Base-by-base conservation (phyloP, 1,140 invertebrate genomes). In the Cydia pomonella region DNA sequence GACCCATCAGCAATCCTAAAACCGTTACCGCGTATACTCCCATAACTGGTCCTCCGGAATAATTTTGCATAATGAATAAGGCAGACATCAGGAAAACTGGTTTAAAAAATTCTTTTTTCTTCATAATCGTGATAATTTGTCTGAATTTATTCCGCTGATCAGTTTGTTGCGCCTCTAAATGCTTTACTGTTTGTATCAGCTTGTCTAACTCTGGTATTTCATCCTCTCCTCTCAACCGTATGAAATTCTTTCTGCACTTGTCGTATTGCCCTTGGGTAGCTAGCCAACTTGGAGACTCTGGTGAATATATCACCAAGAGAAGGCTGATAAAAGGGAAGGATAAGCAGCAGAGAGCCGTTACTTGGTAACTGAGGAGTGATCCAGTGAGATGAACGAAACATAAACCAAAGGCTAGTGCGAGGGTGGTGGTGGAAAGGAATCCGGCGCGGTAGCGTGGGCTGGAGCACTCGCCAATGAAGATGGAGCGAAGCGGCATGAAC, bases 21-120 rank as follows among this genome's bases (percentile, higher is more conserved):
- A 94, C 94, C 2, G 89, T 84, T 0, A 95, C 94, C 0, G 95
- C 94, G 80, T 96, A 96, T 82, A 95, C 96, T 73, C 94, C 94
- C 4, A 96, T 92, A 0, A 94, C 10, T 7, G 21, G 21, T 7
- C 41, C 47, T 12, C 74, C 74, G 23, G 73, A 50, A 29, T 1
- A 23, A n/a, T 18, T 41, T 9, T 23, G 16, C 21, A 73, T 53
- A 27, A 59, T 16, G 10, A 27, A 73, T 13, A 73, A n/a, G 21
- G 18, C 7, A 9, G 47, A 21, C 21, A 50, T 18, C 3, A 73
- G 9, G 3, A 59, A 16, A 13, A 73, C 7, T 13, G 73, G 44
- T 6, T 27, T 59, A 3, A 21, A 73, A 13, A 73, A 50, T 59
- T 73, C 73, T 38, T 33, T 73, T 10, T 62, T 53, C 16, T 18